Evolutionary conservation across 1,140 invertebrate genomes (phyloP).

Genomic region (Pseudomyrmex flavicornis): DNA sequence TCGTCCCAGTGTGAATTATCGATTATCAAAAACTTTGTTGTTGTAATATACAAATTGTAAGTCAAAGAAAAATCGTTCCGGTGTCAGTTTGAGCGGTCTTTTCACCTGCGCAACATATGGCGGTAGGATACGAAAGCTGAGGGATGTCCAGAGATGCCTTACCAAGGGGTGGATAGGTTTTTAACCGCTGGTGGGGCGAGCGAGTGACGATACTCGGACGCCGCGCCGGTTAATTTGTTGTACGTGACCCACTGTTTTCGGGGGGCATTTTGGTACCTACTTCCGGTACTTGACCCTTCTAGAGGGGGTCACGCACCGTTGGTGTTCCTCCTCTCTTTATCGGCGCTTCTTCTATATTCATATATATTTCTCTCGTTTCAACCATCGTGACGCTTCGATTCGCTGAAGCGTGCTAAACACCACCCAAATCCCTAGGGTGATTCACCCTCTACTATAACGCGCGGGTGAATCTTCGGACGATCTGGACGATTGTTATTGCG

Average conservation of each 20-base stretch:
- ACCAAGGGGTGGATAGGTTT: slow-evolving; percentile 72
- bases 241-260: slow-evolving; percentile 70
- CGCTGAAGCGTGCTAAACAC: slow-evolving; percentile 72
- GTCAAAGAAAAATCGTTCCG: slow-evolving; percentile 30
- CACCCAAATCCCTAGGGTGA: slow-evolving; percentile 75
- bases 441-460: slow-evolving; percentile 66
- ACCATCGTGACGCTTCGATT: slow-evolving; percentile 32
- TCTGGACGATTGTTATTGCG: slow-evolving; percentile 31
- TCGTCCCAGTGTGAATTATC: background rate
- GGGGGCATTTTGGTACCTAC: slow-evolving; percentile 66
- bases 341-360: background rate
- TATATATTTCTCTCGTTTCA: background rate
- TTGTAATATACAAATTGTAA: slow-evolving; percentile 11
- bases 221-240: slow-evolving; percentile 77
- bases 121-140: slow-evolving; percentile 60
- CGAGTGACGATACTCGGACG: slow-evolving; percentile 64
- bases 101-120: slow-evolving; percentile 80
- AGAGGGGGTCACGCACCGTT: slow-evolving; percentile 77
- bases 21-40: background rate
- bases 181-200: slow-evolving; percentile 66
- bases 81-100: slow-evolving; percentile 61
- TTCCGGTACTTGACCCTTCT: slow-evolving; percentile 80
- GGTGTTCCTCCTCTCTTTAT: slow-evolving; percentile 45
- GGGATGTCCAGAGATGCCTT: slow-evolving; percentile 74
- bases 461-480: slow-evolving; percentile 69